Base-by-base conservation (phyloP, 1,140 invertebrate species). In the Dendrolimus kikuchii region DNA sequence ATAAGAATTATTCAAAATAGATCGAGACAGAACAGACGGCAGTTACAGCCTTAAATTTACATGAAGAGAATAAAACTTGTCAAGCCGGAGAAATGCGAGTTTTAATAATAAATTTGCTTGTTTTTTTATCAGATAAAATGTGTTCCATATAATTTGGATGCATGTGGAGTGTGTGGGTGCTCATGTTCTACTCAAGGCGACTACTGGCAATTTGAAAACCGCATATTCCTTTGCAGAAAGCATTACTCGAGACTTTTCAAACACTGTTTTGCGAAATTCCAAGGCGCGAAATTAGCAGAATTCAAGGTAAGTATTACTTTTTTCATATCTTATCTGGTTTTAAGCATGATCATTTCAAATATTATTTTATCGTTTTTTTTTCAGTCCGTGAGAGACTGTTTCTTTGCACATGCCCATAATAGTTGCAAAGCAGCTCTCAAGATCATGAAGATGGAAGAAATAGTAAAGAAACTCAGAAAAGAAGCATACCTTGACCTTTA, bases 401-500 rank as follows among this genome's bases (percentile, higher is more conserved):
- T 86, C 52, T 88, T 88, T 55, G 83, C 85, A 6, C 87, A 88
- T 47, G 77, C 83, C 4, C 87, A 88, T 45, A 87, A 88, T 57
- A 81, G 80, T 50, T 88, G 82, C 58, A 84, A 86, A 61, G 86
- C 86, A 38, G 81, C 87, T 7, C 56, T 88, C 5, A 88, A 87
- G 61, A 82, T 88, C 38, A 87, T 88, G 81, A 86, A 73, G 46
- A 74, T 53, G 38, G 77, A 83, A 64, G 80, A 88, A 62, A 87
- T 88, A 36, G 66, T 72, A 43, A 88, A 87, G 56, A 87, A 86
- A 64, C 60, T 88, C 4, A 66, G 84, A 47, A 88, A 85, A 51
- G 87, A 88, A 70, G 84, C 87, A 2, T 88, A 88, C 64, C 62
- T 88, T 4, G 77, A 82, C 63, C 64, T 83, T 47, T 88, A 80